Percentiles rank a stretch among this genome's conserved stretches.
These are phyloP conservation scores for Seriola dumerili DNA, from an alignment of 2,113 vertebrate genomes.

Conservation along the genomic window DNA sequence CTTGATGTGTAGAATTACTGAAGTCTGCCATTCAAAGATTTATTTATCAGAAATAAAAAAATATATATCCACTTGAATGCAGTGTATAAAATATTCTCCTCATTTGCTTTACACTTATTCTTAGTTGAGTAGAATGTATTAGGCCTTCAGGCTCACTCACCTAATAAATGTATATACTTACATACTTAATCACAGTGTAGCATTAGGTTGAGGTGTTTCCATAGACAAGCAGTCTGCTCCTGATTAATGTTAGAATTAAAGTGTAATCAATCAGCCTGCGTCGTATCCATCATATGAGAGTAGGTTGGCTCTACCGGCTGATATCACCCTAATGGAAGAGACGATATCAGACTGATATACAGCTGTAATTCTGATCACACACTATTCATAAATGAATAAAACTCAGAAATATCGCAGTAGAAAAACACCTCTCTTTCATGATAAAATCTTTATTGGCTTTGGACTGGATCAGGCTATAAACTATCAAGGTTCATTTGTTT, in stretches of 20 bases:
- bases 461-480: slow-evolving; percentile 23
- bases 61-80: not conserved
- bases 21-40: too few relatives aligned
- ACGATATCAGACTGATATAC: not conserved
- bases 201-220: slow-evolving; percentile 31
- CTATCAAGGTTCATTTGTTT: slow-evolving; percentile 38
- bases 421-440: not conserved
- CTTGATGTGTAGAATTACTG: too few relatives aligned
- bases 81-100: not conserved
- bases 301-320: not conserved
- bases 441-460: slow-evolving; percentile 29
- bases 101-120: not conserved
- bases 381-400: slow-evolving; percentile 5
- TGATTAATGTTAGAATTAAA: slow-evolving; percentile 54
- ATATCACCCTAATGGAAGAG: not conserved
- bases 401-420: not conserved
- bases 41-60: too few relatives aligned
- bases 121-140: not conserved
- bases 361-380: not conserved
- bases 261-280: slow-evolving; percentile 40
- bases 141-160: slow-evolving; percentile 6
- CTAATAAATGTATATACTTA: slow-evolving; percentile 28
- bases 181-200: slow-evolving; percentile 28
- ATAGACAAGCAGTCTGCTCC: slow-evolving; percentile 29
- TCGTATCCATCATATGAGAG: slow-evolving; percentile 21